phyloP scores from a whole-genome alignment of 1,140 invertebrate genomes.

The Ooceraea biroi region DNA sequence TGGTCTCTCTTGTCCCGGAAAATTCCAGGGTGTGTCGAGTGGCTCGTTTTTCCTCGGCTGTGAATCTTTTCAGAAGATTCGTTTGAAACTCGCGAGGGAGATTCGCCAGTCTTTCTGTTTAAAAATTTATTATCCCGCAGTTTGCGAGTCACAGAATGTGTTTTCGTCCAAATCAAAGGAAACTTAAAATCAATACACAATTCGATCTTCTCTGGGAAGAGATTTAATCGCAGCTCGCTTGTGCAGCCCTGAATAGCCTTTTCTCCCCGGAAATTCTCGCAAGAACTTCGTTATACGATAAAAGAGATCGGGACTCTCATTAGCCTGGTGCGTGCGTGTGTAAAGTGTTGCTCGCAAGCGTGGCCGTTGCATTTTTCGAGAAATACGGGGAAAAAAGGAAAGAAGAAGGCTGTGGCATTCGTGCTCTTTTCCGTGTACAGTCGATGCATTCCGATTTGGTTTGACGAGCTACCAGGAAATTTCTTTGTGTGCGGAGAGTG shows the following conservation, averaged over 20 bases:
- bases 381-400: background rate
- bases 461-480: slow-evolving; percentile 49
- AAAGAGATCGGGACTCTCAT: background rate
- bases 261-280: background rate
- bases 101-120: background rate
- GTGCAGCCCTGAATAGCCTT: background rate
- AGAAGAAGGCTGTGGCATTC: background rate
- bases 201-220: background rate
- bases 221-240: background rate
- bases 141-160: too few species aligned
- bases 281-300: background rate
- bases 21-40: background rate
- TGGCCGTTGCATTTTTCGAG: background rate
- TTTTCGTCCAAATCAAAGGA: too few species aligned
- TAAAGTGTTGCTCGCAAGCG: too few species aligned
- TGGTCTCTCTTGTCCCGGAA: background rate
- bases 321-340: background rate
- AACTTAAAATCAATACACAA: too few species aligned
- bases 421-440: background rate
- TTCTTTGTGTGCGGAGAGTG: slow-evolving; percentile 19
- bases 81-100: slow-evolving; percentile 7
- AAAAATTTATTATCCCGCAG: slow-evolving; percentile 1
- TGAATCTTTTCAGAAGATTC: background rate
- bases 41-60: background rate
- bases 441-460: slow-evolving; percentile 31